Evolutionary conservation across 2,113 vertebrate genomes (phyloP).

Genomic region (Chaetorhynchus papuensis): DNA sequence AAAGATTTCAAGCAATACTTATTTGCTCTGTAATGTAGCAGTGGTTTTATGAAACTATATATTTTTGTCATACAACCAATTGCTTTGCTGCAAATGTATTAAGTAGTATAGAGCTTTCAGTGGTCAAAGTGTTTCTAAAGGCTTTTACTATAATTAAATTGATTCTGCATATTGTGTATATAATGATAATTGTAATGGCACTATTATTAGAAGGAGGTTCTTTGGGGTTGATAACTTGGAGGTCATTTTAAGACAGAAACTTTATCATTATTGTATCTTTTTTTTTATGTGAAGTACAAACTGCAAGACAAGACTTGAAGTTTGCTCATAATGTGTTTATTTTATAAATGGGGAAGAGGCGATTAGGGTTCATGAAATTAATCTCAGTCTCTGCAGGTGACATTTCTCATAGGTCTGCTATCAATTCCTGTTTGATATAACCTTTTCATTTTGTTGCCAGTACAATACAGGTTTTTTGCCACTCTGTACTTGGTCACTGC

Average conservation of each 20-base stretch:
- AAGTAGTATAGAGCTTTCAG: not conserved
- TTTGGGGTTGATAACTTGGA: not conserved
- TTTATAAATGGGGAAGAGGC: not conserved
- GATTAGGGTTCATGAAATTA: constrained; percentile 1
- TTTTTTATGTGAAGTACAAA: not conserved
- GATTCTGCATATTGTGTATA: not conserved
- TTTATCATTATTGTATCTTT: not conserved
- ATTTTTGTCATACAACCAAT: not conserved
- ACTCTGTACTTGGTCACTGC: not conserved
- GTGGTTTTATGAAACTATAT: not conserved
- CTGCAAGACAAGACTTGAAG: not conserved
- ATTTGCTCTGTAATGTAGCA: not conserved
- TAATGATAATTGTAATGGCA: not conserved
- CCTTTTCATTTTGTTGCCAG: not conserved
- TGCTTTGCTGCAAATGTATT: not conserved
- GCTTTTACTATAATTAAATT: not conserved
- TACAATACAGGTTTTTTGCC: not conserved
- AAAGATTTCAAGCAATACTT: not conserved
- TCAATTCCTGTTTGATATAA: constrained; percentile 18
- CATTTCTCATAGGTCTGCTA: constrained; percentile 5
- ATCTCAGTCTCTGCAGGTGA: constrained; percentile 12
- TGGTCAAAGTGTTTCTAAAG: not conserved
- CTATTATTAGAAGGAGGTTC: not conserved
- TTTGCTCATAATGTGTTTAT: not conserved
- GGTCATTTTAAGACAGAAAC: not conserved